Evolutionary conservation across 2,888 invertebrate genomes (phyloP).

Genomic region (Craniophora ligustri): DNA sequence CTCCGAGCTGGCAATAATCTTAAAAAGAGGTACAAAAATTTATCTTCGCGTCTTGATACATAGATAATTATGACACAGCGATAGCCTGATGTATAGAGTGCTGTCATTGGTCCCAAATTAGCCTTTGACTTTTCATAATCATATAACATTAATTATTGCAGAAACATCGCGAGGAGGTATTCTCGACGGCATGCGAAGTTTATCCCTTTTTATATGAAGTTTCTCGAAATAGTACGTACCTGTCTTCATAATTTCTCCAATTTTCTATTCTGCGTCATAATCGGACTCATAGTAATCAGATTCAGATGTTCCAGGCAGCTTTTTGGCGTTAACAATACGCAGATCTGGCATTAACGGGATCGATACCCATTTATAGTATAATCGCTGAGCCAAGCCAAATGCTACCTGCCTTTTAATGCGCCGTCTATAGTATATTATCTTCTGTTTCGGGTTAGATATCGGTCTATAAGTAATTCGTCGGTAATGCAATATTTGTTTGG

Average conservation of each 20-base stretch:
- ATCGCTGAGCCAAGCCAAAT: not conserved
- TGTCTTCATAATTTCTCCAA: not conserved
- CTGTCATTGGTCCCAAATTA: no score
- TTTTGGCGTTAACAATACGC: not conserved
- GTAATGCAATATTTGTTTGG: not conserved
- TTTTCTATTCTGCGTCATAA: not conserved
- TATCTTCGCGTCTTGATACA: no score
- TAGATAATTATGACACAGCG: no score
- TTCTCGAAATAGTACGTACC: no score
- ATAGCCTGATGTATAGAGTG: no score
- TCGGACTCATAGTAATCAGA: not conserved
- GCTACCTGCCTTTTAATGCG: not conserved
- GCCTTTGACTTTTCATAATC: no score
- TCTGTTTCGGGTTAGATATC: not conserved
- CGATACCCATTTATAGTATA: conserved; percentile 13
- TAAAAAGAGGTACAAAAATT: no score
- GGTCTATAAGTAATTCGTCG: not conserved
- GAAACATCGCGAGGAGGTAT: no score
- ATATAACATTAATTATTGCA: no score
- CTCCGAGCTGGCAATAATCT: no score
- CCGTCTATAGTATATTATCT: not conserved
- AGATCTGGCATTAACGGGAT: not conserved
- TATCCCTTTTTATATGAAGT: no score
- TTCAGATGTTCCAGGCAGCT: not conserved
- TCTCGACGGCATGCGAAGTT: no score